Conservation (phyloP, 2,113 vertebrate genomes). For the Empidonax alnorum region DNA sequence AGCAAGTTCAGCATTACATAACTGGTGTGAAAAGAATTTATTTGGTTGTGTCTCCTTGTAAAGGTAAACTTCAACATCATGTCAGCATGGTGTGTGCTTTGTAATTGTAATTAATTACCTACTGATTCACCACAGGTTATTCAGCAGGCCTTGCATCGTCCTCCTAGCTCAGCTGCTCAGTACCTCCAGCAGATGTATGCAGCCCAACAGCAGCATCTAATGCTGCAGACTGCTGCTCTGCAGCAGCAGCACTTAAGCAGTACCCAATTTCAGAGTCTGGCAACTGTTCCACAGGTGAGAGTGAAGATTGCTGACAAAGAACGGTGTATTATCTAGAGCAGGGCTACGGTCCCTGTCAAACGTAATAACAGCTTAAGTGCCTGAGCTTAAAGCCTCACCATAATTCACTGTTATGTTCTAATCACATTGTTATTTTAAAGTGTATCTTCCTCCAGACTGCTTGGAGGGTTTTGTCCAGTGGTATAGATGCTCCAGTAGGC, state of each 20-base stretch:
- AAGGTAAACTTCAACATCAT: slow-evolving; percentile 12
- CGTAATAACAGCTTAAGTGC: slow-evolving; percentile 50
- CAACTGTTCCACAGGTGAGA: slow-evolving; percentile 88
- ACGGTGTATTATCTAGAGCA: not conserved
- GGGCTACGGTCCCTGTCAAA: not conserved
- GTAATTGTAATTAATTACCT: slow-evolving; percentile 54
- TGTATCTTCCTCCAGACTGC: not conserved
- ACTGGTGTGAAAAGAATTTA: not conserved
- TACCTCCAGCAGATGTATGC: slow-evolving; percentile 97
- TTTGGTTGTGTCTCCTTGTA: slow-evolving; percentile 7
- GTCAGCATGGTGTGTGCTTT: slow-evolving; percentile 16
- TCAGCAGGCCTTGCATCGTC: slow-evolving; percentile 91
- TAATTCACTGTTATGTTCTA: slow-evolving; percentile 22
- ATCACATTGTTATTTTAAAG: not conserved
- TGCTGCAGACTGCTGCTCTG: slow-evolving; percentile 91
- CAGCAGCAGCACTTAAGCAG: slow-evolving; percentile 87
- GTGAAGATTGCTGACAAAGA: slow-evolving; percentile 2
- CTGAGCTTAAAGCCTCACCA: slow-evolving; percentile 34
- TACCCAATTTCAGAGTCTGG: slow-evolving; percentile 87
- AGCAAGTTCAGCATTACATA: not conserved
- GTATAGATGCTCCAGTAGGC: slow-evolving; percentile 39
- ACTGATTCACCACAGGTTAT: slow-evolving; percentile 83
- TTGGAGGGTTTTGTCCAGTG: not conserved
- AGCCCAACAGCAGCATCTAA: slow-evolving; percentile 93
- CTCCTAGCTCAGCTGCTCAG: slow-evolving; percentile 90